These are phyloP conservation scores for Drosophila gunungcola DNA, from an alignment of 1,140 invertebrate genomes.

Conservation along the genomic window DNA sequence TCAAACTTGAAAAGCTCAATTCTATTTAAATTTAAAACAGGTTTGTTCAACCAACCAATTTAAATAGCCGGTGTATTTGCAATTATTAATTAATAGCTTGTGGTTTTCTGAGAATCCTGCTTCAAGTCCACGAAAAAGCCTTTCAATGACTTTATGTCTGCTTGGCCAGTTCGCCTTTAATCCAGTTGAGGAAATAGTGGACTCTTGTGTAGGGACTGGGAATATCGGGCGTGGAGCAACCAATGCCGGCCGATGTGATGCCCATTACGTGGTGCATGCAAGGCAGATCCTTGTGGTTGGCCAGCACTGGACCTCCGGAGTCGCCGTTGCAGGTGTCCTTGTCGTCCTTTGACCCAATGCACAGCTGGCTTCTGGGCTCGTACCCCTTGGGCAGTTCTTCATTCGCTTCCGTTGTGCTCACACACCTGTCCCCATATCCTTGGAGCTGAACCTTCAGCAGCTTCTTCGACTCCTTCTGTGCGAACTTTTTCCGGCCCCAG, in stretches of 20 bases:
- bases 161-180: slow-evolving; percentile 52
- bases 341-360: slow-evolving; percentile 87
- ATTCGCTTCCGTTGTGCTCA: slow-evolving; percentile 10
- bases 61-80: background rate
- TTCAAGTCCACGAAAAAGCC: background rate
- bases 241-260: slow-evolving; percentile 66
- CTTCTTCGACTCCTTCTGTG: slow-evolving; percentile 61
- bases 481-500: slow-evolving; percentile 59
- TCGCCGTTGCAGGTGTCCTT: slow-evolving; percentile 85
- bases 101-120: background rate
- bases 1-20: slow-evolving; percentile 14
- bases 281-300: slow-evolving; percentile 49
- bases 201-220: slow-evolving; percentile 73
- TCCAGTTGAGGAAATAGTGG: slow-evolving; percentile 72
- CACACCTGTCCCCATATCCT: slow-evolving; percentile 24
- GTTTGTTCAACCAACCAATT: slow-evolving; percentile 2
- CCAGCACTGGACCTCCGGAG: slow-evolving; percentile 74
- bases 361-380: slow-evolving; percentile 86
- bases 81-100: background rate
- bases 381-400: slow-evolving; percentile 84
- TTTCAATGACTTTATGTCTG: background rate
- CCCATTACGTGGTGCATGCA: slow-evolving; percentile 79
- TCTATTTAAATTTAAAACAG: slow-evolving; percentile 7
- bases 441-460: slow-evolving; percentile 86
- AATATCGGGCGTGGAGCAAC: slow-evolving; percentile 56